Percentiles rank a stretch among this genome's conserved stretches.
Evolutionary conservation across 2,888 invertebrate genomes (phyloP).

Genomic region (Drosophila tripunctata): DNA sequence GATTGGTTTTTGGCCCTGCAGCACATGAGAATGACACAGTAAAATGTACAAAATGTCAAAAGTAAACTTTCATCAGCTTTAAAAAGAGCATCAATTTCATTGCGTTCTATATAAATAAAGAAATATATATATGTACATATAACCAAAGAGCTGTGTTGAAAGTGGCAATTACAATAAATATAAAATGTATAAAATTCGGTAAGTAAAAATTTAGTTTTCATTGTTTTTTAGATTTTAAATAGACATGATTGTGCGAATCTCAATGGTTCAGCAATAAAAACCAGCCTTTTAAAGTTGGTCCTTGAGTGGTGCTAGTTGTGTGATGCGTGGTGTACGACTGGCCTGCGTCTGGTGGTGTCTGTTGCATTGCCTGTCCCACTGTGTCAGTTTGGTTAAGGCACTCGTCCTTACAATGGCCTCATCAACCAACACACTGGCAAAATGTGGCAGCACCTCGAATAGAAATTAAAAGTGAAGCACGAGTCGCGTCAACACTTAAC

Average conservation of each 20-base stretch:
- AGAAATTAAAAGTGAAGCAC: conserved; percentile 69
- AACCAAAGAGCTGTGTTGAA: no score
- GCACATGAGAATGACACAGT: conserved; percentile 22
- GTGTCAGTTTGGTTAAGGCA: conserved; percentile 11
- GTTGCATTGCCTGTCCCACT: conserved; percentile 14
- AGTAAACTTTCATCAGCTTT: background rate
- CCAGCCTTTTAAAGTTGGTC: background rate
- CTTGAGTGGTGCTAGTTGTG: background rate
- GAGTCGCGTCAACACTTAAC: conserved; percentile 44
- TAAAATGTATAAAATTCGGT: no score
- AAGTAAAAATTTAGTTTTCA: no score
- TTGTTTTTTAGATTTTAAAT: no score
- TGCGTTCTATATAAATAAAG: background rate
- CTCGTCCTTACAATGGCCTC: conserved; percentile 63
- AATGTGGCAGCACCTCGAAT: conserved; percentile 36
- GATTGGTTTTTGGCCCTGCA: conserved; percentile 49
- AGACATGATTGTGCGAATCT: no score
- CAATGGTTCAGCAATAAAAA: background rate
- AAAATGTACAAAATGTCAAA: background rate
- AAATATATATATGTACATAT: no score
- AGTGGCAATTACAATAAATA: no score
- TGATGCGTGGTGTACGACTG: background rate
- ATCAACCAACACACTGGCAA: conserved; percentile 55
- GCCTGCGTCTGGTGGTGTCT: background rate
- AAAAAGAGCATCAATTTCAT: background rate